These are phyloP conservation scores for Aleadryas rufinucha DNA, from an alignment of 2,113 vertebrate species.

Conservation along the genomic window DNA sequence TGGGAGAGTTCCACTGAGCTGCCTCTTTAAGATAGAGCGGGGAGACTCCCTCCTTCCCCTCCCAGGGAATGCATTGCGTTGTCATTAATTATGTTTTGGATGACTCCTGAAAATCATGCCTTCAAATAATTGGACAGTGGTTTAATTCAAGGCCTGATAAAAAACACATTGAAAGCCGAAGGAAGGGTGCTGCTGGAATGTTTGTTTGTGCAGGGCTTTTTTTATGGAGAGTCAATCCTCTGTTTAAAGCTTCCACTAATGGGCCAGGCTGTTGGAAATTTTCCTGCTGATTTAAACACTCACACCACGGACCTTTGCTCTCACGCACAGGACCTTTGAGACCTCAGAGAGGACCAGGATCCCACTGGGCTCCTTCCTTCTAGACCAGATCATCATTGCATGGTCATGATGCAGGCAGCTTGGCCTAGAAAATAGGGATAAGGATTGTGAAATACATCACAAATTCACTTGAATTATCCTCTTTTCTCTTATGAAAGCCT, in stretches of 20 bases:
- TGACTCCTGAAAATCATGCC: background rate
- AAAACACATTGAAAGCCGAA: background rate
- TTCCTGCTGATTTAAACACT: background rate
- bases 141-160: conserved; percentile 40
- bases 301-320: background rate
- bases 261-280: background rate
- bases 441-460: background rate
- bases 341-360: background rate
- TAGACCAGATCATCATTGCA: background rate
- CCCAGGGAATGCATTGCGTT: background rate
- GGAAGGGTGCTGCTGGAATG: conserved; percentile 19
- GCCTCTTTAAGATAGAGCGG: background rate
- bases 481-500: background rate
- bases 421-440: background rate
- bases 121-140: conserved; percentile 8
- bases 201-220: conserved; percentile 1
- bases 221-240: background rate
- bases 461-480: background rate
- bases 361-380: background rate
- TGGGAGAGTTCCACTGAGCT: background rate
- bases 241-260: background rate
- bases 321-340: background rate
- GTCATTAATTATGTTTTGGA: conserved; percentile 17
- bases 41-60: background rate
- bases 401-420: background rate